Percentiles rank a stretch among this genome's conserved stretches.
Evolutionary conservation across 2,888 invertebrate species (phyloP).

Genomic region (Lasius fuliginosus): DNA sequence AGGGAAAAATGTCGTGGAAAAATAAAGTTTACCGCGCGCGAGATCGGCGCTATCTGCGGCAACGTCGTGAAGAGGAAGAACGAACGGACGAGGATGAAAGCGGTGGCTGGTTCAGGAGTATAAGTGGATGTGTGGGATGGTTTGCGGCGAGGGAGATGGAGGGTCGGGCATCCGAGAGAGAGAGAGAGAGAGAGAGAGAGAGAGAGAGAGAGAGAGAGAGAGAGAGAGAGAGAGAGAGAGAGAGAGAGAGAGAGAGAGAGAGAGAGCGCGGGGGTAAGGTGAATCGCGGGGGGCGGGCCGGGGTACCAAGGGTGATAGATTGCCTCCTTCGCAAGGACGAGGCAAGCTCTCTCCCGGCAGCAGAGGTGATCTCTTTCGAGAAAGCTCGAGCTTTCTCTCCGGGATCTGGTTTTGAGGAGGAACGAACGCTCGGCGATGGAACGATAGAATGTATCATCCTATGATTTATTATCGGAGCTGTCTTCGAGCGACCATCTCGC

Average conservation of each 20-base stretch:
- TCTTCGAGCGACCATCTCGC: conserved; percentile 77
- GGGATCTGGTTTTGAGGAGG: conserved; percentile 76
- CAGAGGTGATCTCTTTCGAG: conserved; percentile 79
- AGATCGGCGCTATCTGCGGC: conserved; percentile 68
- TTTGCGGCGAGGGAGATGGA: conserved; percentile 63
- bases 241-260: conserved; percentile 4
- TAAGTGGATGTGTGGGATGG: conserved; percentile 68
- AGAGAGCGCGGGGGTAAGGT: conserved; percentile 44
- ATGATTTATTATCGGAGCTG: conserved; percentile 84
- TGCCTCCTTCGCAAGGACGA: conserved; percentile 79
- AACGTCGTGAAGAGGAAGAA: conserved; percentile 49
- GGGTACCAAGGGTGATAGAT: conserved; percentile 82
- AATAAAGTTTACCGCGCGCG: conserved; percentile 72
- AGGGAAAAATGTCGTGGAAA: conserved; percentile 65
- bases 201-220: neutral
- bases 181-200: neutral
- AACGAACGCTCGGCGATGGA: conserved; percentile 75
- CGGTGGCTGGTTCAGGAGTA: conserved; percentile 67
- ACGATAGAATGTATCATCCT: conserved; percentile 84
- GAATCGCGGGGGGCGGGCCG: conserved; percentile 60
- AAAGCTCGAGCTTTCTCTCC: conserved; percentile 79
- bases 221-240: conserved; percentile 52
- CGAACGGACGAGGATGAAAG: conserved; percentile 66
- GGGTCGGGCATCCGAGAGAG: conserved; percentile 60
- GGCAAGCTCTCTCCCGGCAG: conserved; percentile 74